phyloP scores from a whole-genome alignment of 2,113 vertebrate species.

The Hassar affinis region DNA sequence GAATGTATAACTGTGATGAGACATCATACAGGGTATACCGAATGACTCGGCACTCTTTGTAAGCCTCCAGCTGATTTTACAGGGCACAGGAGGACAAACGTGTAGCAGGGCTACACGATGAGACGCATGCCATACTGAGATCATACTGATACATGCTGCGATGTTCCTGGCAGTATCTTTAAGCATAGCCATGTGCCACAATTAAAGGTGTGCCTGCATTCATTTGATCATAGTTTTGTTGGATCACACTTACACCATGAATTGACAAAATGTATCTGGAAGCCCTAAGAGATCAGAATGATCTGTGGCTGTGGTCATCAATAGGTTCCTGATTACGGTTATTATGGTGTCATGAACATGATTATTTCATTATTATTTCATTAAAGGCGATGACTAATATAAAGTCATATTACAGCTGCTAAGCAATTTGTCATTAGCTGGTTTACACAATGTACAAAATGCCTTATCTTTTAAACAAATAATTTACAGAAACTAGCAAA shows the following conservation, averaged over 20 bases:
- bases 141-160: not conserved
- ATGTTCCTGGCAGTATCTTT: not conserved
- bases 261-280: not conserved
- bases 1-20: not conserved
- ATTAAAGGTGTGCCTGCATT: not conserved
- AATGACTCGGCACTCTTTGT: conserved; percentile 35
- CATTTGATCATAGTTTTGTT: not conserved
- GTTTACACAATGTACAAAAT: not conserved
- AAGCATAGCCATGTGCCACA: not conserved
- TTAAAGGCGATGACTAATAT: not conserved
- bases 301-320: not conserved
- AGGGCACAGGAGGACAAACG: not conserved
- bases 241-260: not conserved
- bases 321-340: not conserved
- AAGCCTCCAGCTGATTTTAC: not conserved
- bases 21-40: not conserved
- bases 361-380: not conserved
- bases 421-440: not conserved
- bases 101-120: not conserved
- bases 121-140: not conserved
- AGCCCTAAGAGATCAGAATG: not conserved
- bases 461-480: not conserved
- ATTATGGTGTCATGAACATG: not conserved
- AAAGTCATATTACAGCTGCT: not conserved
- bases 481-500: not conserved